Evolutionary conservation across 2,113 vertebrate species (phyloP).

Genomic region (Sylvia atricapilla): DNA sequence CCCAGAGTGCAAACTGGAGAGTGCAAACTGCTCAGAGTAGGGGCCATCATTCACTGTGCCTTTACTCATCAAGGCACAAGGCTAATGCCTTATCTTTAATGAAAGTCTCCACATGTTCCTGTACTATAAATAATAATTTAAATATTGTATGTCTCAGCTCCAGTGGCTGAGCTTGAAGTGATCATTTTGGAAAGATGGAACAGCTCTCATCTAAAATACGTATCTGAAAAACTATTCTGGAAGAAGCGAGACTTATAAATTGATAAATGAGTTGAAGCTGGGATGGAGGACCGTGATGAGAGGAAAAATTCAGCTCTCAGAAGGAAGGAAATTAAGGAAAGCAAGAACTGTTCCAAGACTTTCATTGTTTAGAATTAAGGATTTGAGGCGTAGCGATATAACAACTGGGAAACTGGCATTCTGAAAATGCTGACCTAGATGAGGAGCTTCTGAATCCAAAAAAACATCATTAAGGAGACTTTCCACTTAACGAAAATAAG

Average conservation of each 20-base stretch:
- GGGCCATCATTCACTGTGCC: slow-evolving; percentile 2
- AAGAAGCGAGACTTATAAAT: slow-evolving; percentile 43
- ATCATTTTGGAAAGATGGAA: slow-evolving; percentile 64
- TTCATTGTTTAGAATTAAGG: slow-evolving; percentile 49
- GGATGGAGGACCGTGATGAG: slow-evolving; percentile 30
- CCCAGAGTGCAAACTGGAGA: not conserved
- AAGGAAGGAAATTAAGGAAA: slow-evolving; percentile 41
- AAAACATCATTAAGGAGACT: slow-evolving; percentile 33
- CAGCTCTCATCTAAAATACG: slow-evolving; percentile 61
- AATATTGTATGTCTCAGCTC: slow-evolving; percentile 66
- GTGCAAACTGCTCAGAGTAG: not conserved
- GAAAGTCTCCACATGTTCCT: slow-evolving; percentile 54
- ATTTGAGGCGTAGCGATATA: not conserved
- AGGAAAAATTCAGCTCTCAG: slow-evolving; percentile 36
- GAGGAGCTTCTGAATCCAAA: slow-evolving; percentile 34
- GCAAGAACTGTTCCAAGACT: not conserved
- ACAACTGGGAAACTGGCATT: slow-evolving; percentile 16
- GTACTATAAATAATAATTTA: slow-evolving; percentile 70
- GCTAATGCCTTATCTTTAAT: slow-evolving; percentile 54
- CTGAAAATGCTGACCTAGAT: slow-evolving; percentile 63
- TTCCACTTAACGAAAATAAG: slow-evolving; percentile 26
- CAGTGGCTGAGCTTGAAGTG: slow-evolving; percentile 64
- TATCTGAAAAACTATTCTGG: slow-evolving; percentile 59
- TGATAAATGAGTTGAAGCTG: slow-evolving; percentile 56
- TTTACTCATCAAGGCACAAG: slow-evolving; percentile 27